Base-by-base conservation (phyloP, 2,888 invertebrate species). In the Lucinisca nassula region DNA sequence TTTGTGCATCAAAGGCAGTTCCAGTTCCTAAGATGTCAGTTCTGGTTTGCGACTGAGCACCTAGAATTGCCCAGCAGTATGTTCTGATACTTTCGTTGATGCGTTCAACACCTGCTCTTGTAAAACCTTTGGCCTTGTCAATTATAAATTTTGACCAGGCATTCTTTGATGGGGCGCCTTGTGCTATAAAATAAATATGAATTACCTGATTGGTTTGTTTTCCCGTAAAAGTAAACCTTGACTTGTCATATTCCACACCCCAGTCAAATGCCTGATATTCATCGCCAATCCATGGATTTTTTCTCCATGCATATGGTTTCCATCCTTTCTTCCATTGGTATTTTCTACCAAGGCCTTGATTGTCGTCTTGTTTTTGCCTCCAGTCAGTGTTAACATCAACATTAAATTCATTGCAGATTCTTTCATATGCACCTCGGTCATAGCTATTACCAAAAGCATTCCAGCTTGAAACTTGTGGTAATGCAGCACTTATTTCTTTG, bases 321-420 rank as follows among this genome's bases (percentile, higher is more conserved):
- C 73, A 35, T 10, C 38, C 8, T 40, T 37, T 73, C 14, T 35
- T 12, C 12, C 6, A n/a, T 73, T 37, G 3, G 40, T 73, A 73
- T 24, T n/a, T 37, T 37, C 10, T 40, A 17, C 73, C 73, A 6
- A 73, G 8, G 2, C 40, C 73, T 10, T n/a, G 12, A 17, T 73
- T 24, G 6, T 40, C 35, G 17, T 38, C 40, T 38, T 73, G 38
- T 8, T 51, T 51, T 51, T 51, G 51, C n/a, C 51, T 51, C 51
- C 51, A 51, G n/a, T 51, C 51, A n/a, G 27, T 38, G 12, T 80
- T 51, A 24, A 40, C 49, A 30, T 49, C 49, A 24, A 82, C 61
- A n/a, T 49, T 67, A 67, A 82, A 82, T 24, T 82, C 82, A 49
- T 82, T 61, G 76, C 82, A 82, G 17, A 80, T 80, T 12, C 74